Percentiles rank a stretch among this genome's conserved stretches.
Conservation (phyloP, 2,888 invertebrate genomes). For the Byasa hedistus region DNA sequence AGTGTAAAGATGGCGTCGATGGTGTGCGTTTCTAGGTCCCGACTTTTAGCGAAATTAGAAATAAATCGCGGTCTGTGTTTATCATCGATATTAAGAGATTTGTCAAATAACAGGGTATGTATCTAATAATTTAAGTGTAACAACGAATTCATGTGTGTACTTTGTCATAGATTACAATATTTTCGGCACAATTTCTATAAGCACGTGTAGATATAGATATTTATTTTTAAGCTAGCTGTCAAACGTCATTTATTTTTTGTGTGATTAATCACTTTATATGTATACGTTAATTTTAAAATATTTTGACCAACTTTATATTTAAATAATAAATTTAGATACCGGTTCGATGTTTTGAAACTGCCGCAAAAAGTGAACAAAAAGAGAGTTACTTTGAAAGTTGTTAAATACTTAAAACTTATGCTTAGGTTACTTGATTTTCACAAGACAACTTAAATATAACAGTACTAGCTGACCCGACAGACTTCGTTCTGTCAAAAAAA, state of each 20-base stretch:
- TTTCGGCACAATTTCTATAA: slow-evolving; percentile 51
- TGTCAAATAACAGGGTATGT: slow-evolving; percentile 75
- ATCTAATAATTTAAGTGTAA: slow-evolving; percentile 40
- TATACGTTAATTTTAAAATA: not conserved
- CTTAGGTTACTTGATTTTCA: not conserved
- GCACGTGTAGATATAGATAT: slow-evolving; percentile 57
- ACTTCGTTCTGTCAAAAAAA: too few relatives aligned
- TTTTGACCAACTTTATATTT: not conserved
- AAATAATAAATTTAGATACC: slow-evolving; percentile 2
- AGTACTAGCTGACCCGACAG: too few relatives aligned
- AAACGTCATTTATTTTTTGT: slow-evolving; percentile 57
- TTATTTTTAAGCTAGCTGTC: slow-evolving; percentile 58
- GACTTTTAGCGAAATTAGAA: slow-evolving; percentile 81
- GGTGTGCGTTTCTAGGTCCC: slow-evolving; percentile 81
- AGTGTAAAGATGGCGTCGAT: slow-evolving; percentile 82
- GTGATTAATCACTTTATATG: not conserved
- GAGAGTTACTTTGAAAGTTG: slow-evolving; percentile 10
- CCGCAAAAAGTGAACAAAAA: slow-evolving; percentile 11
- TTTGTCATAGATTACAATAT: slow-evolving; percentile 60
- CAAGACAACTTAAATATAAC: too few relatives aligned
- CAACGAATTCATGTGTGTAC: slow-evolving; percentile 37
- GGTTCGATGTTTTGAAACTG: slow-evolving; percentile 7
- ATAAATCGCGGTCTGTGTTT: slow-evolving; percentile 80
- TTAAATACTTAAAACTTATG: not conserved
- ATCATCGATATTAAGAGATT: slow-evolving; percentile 74